Evolutionary conservation across 2,888 invertebrate genomes (phyloP).

Genomic region (Spisula solida): DNA sequence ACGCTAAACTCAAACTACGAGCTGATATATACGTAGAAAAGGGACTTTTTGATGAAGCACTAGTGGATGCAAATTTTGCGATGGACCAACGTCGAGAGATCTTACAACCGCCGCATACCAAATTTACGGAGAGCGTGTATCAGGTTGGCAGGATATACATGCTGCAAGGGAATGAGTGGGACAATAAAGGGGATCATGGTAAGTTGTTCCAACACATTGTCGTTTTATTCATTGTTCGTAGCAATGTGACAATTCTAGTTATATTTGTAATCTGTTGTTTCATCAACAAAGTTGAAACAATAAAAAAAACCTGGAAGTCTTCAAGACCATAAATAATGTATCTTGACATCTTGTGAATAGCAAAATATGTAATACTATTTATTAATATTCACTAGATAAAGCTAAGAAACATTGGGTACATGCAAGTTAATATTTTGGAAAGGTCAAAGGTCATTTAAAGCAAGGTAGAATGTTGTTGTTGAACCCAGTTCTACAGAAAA

Average conservation of each 20-base stretch:
- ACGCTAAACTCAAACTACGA: constrained; percentile 44
- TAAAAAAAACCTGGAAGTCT: too few relatives aligned
- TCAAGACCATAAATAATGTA: too few relatives aligned
- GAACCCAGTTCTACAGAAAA: constrained; percentile 47
- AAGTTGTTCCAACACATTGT: neutral
- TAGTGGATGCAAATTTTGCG: constrained; percentile 49
- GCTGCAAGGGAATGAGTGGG: constrained; percentile 49
- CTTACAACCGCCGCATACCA: constrained; percentile 64
- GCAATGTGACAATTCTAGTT: too few relatives aligned
- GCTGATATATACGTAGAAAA: constrained; percentile 65
- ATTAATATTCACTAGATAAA: constrained; percentile 34
- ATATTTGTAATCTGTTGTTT: too few relatives aligned
- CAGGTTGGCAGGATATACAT: constrained; percentile 63
- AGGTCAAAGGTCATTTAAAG: constrained; percentile 55
- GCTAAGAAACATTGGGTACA: constrained; percentile 45
- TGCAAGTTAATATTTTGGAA: constrained; percentile 50
- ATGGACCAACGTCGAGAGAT: constrained; percentile 55
- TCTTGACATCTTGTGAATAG: too few relatives aligned
- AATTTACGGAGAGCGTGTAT: constrained; percentile 64
- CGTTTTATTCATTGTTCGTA: too few relatives aligned
- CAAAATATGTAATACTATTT: neutral
- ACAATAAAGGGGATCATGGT: constrained; percentile 52
- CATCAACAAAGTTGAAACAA: too few relatives aligned
- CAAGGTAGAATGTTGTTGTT: constrained; percentile 49
- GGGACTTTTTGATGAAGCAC: constrained; percentile 52